phyloP scores from a whole-genome alignment of 1,140 invertebrate species.

The Triops longicaudatus region DNA sequence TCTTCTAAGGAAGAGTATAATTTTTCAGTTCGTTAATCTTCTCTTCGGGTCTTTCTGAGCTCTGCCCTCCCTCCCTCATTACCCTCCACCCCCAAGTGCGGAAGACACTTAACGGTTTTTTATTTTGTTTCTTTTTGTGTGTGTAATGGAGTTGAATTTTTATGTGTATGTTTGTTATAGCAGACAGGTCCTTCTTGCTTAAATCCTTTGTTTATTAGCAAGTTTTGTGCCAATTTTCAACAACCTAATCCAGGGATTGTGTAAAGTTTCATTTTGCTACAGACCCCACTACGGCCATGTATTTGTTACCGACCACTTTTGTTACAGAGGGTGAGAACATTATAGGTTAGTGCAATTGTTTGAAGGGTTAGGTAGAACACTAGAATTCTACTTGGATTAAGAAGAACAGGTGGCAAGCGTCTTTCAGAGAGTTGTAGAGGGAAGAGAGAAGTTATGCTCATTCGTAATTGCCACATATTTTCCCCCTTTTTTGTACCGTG shows the following conservation, averaged over 20 bases:
- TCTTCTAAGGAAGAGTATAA: background rate
- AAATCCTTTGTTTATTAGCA: background rate
- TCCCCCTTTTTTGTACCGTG: background rate
- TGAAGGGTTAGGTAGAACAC: background rate
- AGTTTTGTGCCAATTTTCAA: conserved; percentile 8
- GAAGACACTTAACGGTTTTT: background rate
- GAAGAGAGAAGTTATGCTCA: background rate
- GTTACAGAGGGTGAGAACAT: background rate
- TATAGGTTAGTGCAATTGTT: conserved; percentile 12
- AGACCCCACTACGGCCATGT: background rate
- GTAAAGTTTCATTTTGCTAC: background rate
- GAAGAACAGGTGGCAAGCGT: conserved; percentile 1
- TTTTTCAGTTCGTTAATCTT: background rate
- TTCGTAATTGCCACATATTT: conserved; percentile 7
- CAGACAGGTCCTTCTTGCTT: background rate
- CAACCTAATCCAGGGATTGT: conserved; percentile 10
- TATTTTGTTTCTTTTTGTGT: background rate
- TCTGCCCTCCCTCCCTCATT: background rate
- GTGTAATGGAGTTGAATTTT: no score
- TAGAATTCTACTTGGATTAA: background rate
- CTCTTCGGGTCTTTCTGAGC: background rate
- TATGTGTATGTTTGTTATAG: background rate
- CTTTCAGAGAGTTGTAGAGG: background rate
- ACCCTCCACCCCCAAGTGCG: background rate
- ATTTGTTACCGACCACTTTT: conserved; percentile 10